phyloP scores from a whole-genome alignment of 2,888 invertebrate genomes.

The Luperina nickerlii region DNA sequence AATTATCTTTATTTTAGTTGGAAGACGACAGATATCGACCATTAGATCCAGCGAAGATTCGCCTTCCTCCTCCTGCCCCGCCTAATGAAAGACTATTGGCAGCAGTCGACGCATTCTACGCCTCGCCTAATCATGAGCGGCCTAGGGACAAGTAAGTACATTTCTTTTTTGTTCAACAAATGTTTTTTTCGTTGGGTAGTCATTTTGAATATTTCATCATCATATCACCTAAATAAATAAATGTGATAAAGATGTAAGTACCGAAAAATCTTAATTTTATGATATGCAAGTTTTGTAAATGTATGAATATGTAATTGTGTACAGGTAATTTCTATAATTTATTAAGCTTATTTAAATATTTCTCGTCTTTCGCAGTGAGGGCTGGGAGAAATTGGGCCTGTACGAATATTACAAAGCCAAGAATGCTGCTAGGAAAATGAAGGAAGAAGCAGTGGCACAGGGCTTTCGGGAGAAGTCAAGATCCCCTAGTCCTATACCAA shows the following conservation, averaged over 20 bases:
- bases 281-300: background rate
- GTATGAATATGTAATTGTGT: background rate
- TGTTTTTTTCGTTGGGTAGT: background rate
- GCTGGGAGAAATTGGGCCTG: slow-evolving; percentile 99
- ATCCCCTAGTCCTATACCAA: slow-evolving; percentile 95
- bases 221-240: background rate
- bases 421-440: slow-evolving; percentile 96
- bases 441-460: slow-evolving; percentile 94
- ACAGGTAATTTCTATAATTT: background rate
- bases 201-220: background rate
- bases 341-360: background rate
- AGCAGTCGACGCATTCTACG: slow-evolving; percentile 99
- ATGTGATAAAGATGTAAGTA: background rate
- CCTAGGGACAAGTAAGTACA: slow-evolving; percentile 95
- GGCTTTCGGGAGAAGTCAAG: slow-evolving; percentile 93
- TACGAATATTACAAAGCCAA: slow-evolving; percentile 99
- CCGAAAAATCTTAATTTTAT: background rate
- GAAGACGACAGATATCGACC: slow-evolving; percentile 97
- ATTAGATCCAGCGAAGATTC: slow-evolving; percentile 96
- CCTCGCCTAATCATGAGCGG: slow-evolving; percentile 97
- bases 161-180: background rate
- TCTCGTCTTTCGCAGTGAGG: slow-evolving; percentile 92
- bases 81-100: slow-evolving; percentile 97
- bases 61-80: slow-evolving; percentile 98
- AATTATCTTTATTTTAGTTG: slow-evolving; percentile 85